Conservation (phyloP, 2,113 vertebrate species). For the Pomatorhinus ruficollis region DNA sequence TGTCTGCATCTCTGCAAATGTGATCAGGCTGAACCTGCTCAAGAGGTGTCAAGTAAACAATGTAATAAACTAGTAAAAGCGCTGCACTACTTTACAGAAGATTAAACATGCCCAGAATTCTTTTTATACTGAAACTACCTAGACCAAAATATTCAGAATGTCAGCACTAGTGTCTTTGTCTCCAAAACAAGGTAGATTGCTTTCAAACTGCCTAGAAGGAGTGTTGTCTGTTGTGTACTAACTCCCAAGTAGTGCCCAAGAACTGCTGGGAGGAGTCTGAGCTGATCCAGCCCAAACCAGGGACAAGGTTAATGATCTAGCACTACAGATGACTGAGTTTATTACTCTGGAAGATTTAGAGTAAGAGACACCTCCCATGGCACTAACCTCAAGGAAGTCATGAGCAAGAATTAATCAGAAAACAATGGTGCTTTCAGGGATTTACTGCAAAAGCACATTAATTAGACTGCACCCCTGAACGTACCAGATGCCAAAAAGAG, state of each 20-base stretch:
- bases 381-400: not conserved
- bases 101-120: not conserved
- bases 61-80: not conserved
- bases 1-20: not conserved
- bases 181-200: not conserved
- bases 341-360: not conserved
- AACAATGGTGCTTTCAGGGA: not conserved
- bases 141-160: not conserved
- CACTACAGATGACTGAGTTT: not conserved
- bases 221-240: not conserved
- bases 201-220: not conserved
- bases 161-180: not conserved
- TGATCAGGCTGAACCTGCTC: not conserved
- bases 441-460: not conserved
- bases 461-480: not conserved
- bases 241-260: not conserved
- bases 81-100: not conserved
- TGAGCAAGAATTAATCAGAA: not conserved
- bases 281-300: not conserved
- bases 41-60: not conserved
- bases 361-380: not conserved
- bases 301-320: not conserved
- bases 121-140: not conserved
- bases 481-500: not conserved
- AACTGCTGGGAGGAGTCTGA: not conserved